Conservation (phyloP, 2,797 vertebrate genomes). For the Cuniculus paca region DNA sequence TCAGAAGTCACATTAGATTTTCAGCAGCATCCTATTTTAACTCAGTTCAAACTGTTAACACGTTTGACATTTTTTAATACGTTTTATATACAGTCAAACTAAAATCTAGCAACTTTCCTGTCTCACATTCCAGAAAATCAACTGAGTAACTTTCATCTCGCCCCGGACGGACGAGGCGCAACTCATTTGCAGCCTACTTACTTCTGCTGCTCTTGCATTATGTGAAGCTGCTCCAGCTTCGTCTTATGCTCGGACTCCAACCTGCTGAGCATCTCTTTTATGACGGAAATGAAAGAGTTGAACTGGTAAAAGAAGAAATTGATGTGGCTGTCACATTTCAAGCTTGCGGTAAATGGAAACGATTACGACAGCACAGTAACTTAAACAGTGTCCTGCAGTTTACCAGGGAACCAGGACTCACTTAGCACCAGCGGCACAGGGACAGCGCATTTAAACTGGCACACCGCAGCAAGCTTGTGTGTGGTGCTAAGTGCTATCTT, state of each 20-base stretch:
- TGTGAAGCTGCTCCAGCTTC: constrained; percentile 97
- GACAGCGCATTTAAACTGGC: not conserved
- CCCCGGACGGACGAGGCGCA: not conserved
- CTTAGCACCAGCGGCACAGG: not conserved
- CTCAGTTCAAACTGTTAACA: constrained; percentile 53
- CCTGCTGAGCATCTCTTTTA: constrained; percentile 97
- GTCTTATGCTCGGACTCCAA: constrained; percentile 98
- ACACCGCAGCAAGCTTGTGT: too few relatives aligned
- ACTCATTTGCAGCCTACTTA: constrained; percentile 83
- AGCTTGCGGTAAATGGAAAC: constrained; percentile 32
- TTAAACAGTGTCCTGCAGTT: constrained; percentile 26
- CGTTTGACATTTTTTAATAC: not conserved
- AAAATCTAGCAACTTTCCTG: constrained; percentile 43
- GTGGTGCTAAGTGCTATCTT: not conserved
- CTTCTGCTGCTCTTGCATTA: constrained; percentile 99
- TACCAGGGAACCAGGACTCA: not conserved
- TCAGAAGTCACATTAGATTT: constrained; percentile 43
- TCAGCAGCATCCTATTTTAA: constrained; percentile 44
- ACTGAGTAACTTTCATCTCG: not conserved
- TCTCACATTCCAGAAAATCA: not conserved
- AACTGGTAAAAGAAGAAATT: constrained; percentile 91
- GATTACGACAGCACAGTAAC: not conserved
- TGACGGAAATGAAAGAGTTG: constrained; percentile 98
- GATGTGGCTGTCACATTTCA: constrained; percentile 75
- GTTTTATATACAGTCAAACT: not conserved